These are phyloP conservation scores for Scaptomyza reducta DNA, from an alignment of 2,888 invertebrate species.

Conservation along the genomic window DNA sequence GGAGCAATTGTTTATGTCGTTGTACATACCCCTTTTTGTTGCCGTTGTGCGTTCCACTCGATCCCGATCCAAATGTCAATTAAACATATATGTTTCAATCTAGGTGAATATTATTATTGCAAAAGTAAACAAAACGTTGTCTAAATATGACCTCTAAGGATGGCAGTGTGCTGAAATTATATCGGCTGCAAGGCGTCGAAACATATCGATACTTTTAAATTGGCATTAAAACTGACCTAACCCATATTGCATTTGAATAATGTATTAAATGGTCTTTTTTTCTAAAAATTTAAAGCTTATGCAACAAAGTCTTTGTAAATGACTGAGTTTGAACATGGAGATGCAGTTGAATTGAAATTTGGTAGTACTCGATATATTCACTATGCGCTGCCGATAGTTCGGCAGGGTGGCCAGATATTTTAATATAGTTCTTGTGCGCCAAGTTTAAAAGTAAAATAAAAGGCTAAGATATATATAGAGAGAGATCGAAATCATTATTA, in stretches of 20 bases:
- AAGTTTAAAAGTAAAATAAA: neutral
- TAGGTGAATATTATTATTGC: constrained; percentile 25
- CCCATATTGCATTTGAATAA: too few relatives aligned
- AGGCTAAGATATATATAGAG: neutral
- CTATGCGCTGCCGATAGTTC: neutral
- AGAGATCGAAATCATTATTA: neutral
- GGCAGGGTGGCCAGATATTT: neutral
- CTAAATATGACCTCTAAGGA: constrained; percentile 62
- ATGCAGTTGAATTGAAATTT: neutral
- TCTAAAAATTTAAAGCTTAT: too few relatives aligned
- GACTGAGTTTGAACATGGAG: neutral
- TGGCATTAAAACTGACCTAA: too few relatives aligned
- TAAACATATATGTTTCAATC: constrained; percentile 11
- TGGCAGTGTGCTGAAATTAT: constrained; percentile 23
- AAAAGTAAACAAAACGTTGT: constrained; percentile 61
- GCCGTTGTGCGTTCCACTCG: neutral
- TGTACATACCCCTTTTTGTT: constrained; percentile 19
- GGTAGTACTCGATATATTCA: neutral
- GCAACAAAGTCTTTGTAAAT: neutral
- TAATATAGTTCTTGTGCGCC: neutral
- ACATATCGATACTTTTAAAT: constrained; percentile 5
- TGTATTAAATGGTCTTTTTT: too few relatives aligned
- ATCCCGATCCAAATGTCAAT: constrained; percentile 3
- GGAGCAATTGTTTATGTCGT: neutral
- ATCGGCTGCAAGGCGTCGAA: neutral